Conservation (phyloP, 2,113 vertebrate genomes). For the Uropsilus gracilis region DNA sequence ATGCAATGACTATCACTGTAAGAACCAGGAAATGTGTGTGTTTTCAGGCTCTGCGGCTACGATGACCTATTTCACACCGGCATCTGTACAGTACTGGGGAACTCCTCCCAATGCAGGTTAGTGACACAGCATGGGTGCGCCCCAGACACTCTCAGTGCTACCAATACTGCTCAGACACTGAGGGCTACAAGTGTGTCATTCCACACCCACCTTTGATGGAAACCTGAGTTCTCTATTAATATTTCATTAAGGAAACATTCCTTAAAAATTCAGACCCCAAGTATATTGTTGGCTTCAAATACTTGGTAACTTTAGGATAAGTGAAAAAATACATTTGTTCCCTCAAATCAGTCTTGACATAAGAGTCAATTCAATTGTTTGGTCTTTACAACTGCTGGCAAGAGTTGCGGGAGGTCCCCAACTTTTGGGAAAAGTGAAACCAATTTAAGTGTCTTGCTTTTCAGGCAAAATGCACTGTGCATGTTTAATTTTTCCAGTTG, state of each 20-base stretch:
- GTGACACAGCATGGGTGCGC: constrained; percentile 50
- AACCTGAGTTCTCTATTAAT: constrained; percentile 49
- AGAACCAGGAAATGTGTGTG: constrained; percentile 64
- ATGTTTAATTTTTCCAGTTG: constrained; percentile 79
- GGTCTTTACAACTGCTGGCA: constrained; percentile 28
- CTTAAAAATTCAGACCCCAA: constrained; percentile 1
- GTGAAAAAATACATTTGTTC: background rate
- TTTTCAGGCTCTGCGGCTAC: constrained; percentile 70
- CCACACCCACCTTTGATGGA: constrained; percentile 47
- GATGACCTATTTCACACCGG: constrained; percentile 82
- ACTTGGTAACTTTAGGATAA: background rate
- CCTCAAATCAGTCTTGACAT: background rate
- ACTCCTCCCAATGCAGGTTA: constrained; percentile 77
- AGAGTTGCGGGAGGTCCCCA: constrained; percentile 16
- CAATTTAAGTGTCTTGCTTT: constrained; percentile 64
- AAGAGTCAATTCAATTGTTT: constrained; percentile 46
- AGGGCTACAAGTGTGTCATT: constrained; percentile 65
- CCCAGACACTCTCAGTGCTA: constrained; percentile 35
- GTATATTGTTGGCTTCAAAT: background rate
- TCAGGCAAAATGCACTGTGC: constrained; percentile 63
- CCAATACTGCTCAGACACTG: constrained; percentile 51
- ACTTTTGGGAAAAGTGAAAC: constrained; percentile 33
- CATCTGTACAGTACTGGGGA: constrained; percentile 79
- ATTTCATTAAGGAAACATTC: constrained; percentile 54
- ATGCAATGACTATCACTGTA: constrained; percentile 71